These are phyloP conservation scores for Pararge aegeria DNA, from an alignment of 1,140 invertebrate species.

Conservation along the genomic window DNA sequence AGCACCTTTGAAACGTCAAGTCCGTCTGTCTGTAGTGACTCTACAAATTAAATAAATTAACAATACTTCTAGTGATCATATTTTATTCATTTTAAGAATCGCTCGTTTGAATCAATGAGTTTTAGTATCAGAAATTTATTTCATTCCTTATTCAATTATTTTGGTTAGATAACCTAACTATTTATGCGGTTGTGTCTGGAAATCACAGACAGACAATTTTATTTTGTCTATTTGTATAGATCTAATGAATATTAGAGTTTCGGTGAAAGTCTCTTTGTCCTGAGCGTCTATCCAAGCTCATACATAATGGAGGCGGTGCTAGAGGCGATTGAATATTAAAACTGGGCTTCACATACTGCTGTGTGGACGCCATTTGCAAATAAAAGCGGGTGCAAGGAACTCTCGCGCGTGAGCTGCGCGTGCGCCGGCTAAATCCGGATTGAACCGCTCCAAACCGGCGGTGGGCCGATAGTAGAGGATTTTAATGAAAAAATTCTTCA, in stretches of 20 bases:
- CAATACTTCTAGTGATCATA: too few relatives aligned
- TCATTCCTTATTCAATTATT: too few relatives aligned
- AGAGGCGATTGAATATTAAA: slow-evolving; percentile 34
- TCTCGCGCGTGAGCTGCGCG: slow-evolving; percentile 26
- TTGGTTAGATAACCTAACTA: too few relatives aligned
- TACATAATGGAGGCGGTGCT: slow-evolving; percentile 32
- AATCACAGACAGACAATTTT: background rate
- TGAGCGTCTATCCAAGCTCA: slow-evolving; percentile 23
- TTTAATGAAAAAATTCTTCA: background rate
- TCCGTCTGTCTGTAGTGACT: too few relatives aligned
- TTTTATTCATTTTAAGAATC: too few relatives aligned
- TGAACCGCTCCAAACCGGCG: slow-evolving; percentile 9
- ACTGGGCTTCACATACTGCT: slow-evolving; percentile 13
- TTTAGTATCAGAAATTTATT: too few relatives aligned
- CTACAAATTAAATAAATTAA: too few relatives aligned
- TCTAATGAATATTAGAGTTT: slow-evolving; percentile 14
- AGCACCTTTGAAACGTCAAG: too few relatives aligned
- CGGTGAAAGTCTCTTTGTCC: slow-evolving; percentile 21
- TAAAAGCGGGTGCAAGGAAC: slow-evolving; percentile 41
- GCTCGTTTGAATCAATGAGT: too few relatives aligned
- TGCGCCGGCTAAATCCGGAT: slow-evolving; percentile 20
- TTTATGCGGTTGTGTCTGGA: too few relatives aligned
- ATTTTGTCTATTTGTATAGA: slow-evolving; percentile 13
- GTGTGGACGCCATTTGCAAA: slow-evolving; percentile 37
- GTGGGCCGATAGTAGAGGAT: background rate